These are phyloP conservation scores for Drosophila putrida DNA, from an alignment of 2,888 invertebrate genomes.

Conservation along the genomic window DNA sequence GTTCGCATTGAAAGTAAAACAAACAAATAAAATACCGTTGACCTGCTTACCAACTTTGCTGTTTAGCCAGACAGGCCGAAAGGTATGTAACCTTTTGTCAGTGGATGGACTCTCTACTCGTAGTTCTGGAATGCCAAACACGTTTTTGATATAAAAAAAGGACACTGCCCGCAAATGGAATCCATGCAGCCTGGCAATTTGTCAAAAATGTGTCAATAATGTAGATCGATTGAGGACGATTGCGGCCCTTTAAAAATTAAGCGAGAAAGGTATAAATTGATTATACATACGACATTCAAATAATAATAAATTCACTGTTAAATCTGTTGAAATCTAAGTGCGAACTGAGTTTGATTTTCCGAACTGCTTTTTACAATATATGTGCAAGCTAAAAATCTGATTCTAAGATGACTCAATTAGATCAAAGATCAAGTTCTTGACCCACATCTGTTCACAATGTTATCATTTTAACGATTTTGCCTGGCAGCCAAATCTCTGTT, in stretches of 20 bases:
- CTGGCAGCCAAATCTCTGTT: neutral
- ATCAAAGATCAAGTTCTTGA: neutral
- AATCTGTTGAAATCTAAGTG: slow-evolving; percentile 15
- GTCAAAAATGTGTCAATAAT: slow-evolving; percentile 82
- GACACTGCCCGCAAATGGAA: slow-evolving; percentile 54
- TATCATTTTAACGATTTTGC: neutral
- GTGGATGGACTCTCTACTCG: slow-evolving; percentile 8
- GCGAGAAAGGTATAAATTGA: slow-evolving; percentile 62
- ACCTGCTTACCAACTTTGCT: slow-evolving; percentile 24
- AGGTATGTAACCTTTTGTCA: slow-evolving; percentile 64
- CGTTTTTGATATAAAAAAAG: slow-evolving; percentile 57
- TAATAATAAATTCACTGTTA: slow-evolving; percentile 8
- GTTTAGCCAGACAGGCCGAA: slow-evolving; percentile 36
- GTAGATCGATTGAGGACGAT: slow-evolving; percentile 71
- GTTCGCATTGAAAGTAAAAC: slow-evolving; percentile 75
- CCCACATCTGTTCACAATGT: neutral
- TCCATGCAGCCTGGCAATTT: slow-evolving; percentile 68
- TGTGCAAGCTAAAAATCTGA: neutral
- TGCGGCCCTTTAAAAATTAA: slow-evolving; percentile 57
- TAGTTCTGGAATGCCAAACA: slow-evolving; percentile 65
- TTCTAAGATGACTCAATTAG: neutral
- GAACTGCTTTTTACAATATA: neutral
- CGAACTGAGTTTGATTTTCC: slow-evolving; percentile 9
- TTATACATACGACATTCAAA: slow-evolving; percentile 40
- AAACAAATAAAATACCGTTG: slow-evolving; percentile 59